Percentiles rank a stretch among this genome's conserved stretches.
Conservation (phyloP, 1,140 invertebrate genomes). For the Centruroides vittatus region DNA sequence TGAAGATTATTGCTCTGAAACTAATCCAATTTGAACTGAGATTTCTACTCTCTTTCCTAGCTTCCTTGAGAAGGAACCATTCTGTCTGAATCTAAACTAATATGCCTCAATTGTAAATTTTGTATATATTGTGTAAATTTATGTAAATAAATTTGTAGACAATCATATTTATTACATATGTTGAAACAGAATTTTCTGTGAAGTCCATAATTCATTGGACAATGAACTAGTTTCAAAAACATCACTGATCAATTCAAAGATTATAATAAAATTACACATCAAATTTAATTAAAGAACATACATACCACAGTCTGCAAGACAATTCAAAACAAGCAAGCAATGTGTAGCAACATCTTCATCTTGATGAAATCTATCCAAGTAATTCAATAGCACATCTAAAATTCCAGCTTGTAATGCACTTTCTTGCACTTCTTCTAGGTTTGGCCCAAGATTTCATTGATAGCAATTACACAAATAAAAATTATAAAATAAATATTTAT, state of each 20-base stretch:
- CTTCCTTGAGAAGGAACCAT: no score
- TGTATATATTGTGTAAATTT: no score
- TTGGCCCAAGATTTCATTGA: not conserved
- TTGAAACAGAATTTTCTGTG: no score
- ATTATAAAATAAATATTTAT: not conserved
- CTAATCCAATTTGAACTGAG: no score
- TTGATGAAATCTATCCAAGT: constrained; percentile 34
- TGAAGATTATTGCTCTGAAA: no score
- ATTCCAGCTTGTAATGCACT: constrained; percentile 46
- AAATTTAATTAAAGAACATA: not conserved
- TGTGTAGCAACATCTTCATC: constrained; percentile 48
- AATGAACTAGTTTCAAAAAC: not conserved
- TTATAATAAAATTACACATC: not conserved
- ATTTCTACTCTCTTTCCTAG: no score
- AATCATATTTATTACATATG: no score
- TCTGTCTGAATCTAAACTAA: no score
- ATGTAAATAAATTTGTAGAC: no score
- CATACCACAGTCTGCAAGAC: constrained; percentile 49
- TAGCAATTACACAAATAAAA: not conserved
- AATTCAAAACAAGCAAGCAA: constrained; percentile 50
- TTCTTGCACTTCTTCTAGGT: constrained; percentile 25
- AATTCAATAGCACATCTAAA: constrained; percentile 41
- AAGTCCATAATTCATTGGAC: no score
- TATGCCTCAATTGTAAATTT: no score
- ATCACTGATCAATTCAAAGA: not conserved